These are phyloP conservation scores for Dolichallabes microphthalmus DNA, from an alignment of 2,113 vertebrate species.

Conservation along the genomic window DNA sequence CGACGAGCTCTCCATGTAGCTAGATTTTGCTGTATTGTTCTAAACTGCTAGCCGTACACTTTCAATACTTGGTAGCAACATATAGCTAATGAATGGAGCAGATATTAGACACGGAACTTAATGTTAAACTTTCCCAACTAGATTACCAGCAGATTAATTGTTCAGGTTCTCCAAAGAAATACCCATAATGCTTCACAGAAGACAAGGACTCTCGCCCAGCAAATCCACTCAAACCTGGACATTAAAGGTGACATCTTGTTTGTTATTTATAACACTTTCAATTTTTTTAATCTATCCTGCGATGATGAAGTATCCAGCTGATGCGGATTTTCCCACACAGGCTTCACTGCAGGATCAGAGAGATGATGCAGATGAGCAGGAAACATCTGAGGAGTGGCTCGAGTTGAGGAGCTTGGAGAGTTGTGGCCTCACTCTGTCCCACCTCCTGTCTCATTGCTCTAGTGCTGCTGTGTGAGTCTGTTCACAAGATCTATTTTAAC, in stretches of 20 bases:
- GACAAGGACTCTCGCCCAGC: background rate
- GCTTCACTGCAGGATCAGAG: constrained; percentile 17
- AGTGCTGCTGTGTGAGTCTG: constrained; percentile 12
- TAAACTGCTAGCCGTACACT: background rate
- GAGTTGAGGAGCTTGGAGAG: constrained; percentile 64
- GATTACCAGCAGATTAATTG: background rate
- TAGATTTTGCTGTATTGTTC: background rate
- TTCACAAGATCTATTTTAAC: background rate
- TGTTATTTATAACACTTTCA: too few relatives aligned
- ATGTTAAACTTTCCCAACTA: too few relatives aligned
- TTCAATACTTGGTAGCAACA: background rate
- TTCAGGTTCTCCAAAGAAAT: constrained; percentile 2
- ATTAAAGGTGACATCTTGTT: background rate
- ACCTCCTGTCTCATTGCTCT: constrained; percentile 61
- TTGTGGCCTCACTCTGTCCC: constrained; percentile 67
- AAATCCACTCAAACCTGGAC: constrained; percentile 5
- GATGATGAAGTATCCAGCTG: background rate
- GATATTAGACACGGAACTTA: background rate
- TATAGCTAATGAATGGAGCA: background rate
- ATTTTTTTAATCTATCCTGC: too few relatives aligned
- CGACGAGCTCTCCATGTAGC: background rate
- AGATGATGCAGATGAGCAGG: constrained; percentile 25
- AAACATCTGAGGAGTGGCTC: constrained; percentile 73
- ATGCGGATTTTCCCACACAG: background rate
- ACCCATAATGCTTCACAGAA: background rate